Evolutionary conservation across 1,140 invertebrate species (phyloP), one percentile per base, ranked within the genome.

Genomic region (Aphaenogaster ashmeadi): DNA sequence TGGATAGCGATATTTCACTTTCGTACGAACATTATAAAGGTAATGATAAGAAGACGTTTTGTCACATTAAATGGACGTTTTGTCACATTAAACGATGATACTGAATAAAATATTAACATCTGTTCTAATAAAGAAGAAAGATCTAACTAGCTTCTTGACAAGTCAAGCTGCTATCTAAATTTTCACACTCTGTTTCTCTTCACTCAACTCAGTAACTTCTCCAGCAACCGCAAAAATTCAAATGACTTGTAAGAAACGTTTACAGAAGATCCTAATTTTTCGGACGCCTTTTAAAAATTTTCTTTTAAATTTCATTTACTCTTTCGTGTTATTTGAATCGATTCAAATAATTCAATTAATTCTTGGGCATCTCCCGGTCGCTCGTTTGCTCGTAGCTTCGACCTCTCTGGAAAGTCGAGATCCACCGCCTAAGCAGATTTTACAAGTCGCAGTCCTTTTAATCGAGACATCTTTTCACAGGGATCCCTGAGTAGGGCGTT

Each of bases 401-500:
- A 72, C n/a, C 64, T 66, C 69, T 36, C 38, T 38, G 62, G 38
- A 66, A 88, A 88, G 72, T 85, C 87, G 64, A 88, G 62, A 89
- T 80, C 75, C 74, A 47, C 21, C 50, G 64, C 18, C 11, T 52
- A 44, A 74, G 27, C 15, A 27, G 13, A 69, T 18, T 13, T 66
- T 4, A 11, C 6, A 8, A 21, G n/a, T 47, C 9, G 0, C 6
- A 18, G 13, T 47, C 8, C 21, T 8, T 21, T 18, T 56, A 33
- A 78, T 33, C 58, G 11, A 27, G n/a, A 2, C 9, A 18, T 88
- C 11, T 74, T 50, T 93, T 96, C 95, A 58, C 95, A 98, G 97
- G 97, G 97, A 60, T 98, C 97, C 54, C 95, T 98, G 92, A 97
- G 97, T 79, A 96, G 97, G 88, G 98, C 97, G 15, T 96, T 98